Percentiles rank a stretch among this genome's conserved stretches.
phyloP scores from a whole-genome alignment of 2,113 vertebrate species.

The Canis aureus region DNA sequence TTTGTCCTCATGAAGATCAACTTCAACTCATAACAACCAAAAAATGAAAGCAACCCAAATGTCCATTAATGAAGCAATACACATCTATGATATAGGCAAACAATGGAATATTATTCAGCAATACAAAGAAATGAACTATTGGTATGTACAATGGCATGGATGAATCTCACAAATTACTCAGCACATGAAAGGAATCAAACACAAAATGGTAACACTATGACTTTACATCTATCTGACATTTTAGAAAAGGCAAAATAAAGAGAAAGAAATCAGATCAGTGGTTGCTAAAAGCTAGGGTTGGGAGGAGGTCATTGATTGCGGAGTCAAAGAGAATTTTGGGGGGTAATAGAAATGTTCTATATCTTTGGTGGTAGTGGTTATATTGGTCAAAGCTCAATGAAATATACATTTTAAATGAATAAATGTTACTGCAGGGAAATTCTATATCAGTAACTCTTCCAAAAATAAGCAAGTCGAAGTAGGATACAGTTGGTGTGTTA shows the following conservation, averaged over 20 bases:
- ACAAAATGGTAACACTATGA: neutral
- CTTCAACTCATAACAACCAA: neutral
- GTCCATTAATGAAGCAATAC: neutral
- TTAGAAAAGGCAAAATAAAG: neutral
- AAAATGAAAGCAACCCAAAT: neutral
- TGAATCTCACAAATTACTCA: neutral
- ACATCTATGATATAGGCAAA: neutral
- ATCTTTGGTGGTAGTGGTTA: neutral
- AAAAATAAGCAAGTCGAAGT: neutral
- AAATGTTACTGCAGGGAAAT: neutral
- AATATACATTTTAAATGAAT: neutral
- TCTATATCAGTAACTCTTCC: neutral
- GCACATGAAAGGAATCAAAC: neutral
- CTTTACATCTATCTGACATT: neutral
- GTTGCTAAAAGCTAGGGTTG: neutral
- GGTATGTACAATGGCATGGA: accelerated
- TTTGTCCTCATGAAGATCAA: neutral
- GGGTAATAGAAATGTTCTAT: neutral
- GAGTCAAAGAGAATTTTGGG: neutral
- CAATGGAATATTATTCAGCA: neutral
- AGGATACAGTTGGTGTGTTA: neutral
- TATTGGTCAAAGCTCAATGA: neutral
- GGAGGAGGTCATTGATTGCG: neutral
- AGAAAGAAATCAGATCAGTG: neutral
- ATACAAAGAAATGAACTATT: neutral